These are phyloP conservation scores for Malurus splendens DNA, from an alignment of 2,797 vertebrate genomes.

Conservation along the genomic window DNA sequence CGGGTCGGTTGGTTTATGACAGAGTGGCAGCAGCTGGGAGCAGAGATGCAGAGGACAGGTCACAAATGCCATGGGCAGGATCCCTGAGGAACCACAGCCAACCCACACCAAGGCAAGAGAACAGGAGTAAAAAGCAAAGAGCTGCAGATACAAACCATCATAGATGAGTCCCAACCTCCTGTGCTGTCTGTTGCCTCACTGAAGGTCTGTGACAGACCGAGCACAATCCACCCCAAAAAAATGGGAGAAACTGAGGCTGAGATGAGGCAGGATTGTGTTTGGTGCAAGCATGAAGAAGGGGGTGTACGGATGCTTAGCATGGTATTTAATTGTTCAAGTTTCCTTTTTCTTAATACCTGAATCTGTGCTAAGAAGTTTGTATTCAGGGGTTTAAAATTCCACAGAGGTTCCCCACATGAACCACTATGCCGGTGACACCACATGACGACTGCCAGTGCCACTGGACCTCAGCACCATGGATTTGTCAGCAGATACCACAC, in stretches of 20 bases:
- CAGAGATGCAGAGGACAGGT: background rate
- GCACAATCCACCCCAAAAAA: background rate
- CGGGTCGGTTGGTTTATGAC: background rate
- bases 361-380: background rate
- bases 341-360: background rate
- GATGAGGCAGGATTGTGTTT: background rate
- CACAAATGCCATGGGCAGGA: background rate
- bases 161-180: fast-evolving
- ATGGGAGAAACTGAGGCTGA: background rate
- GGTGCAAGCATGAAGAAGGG: background rate
- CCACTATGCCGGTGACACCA: background rate
- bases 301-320: background rate
- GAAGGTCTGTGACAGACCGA: background rate
- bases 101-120: background rate
- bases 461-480: background rate
- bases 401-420: background rate
- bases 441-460: background rate
- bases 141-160: background rate
- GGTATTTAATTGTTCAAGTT: background rate
- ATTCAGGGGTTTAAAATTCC: background rate
- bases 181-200: background rate
- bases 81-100: fast-evolving
- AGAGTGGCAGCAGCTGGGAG: background rate
- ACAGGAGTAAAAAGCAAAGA: background rate
- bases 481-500: background rate